A percentile compares a stretch with the other conserved stretches of the same genome.
Conservation (phyloP, 2,797 vertebrate species). For the Trachurus trachurus region DNA sequence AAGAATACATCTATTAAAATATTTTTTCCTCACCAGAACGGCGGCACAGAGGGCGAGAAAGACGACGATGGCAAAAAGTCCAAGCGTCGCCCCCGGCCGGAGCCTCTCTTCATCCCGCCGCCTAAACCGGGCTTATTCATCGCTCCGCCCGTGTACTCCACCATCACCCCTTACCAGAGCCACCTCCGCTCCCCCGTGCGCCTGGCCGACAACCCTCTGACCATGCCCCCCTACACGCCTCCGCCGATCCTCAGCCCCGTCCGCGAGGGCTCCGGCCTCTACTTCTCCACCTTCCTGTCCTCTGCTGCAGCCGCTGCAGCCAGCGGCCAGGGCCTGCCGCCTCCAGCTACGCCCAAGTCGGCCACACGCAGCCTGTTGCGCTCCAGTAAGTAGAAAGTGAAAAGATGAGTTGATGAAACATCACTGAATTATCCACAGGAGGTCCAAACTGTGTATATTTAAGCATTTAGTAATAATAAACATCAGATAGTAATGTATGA, state of each 20-base stretch:
- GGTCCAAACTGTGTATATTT: background rate
- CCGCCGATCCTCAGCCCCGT: constrained; percentile 98
- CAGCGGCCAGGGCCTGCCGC: constrained; percentile 87
- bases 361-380: constrained; percentile 94
- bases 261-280: constrained; percentile 96
- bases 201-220: constrained; percentile 91
- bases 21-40: constrained; percentile 71
- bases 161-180: constrained; percentile 96
- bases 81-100: constrained; percentile 94
- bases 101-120: constrained; percentile 98
- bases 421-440: background rate
- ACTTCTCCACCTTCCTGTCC: constrained; percentile 97
- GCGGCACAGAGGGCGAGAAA: constrained; percentile 74
- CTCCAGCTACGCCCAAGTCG: constrained; percentile 94
- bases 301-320: constrained; percentile 83
- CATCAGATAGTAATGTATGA: background rate
- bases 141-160: constrained; percentile 92
- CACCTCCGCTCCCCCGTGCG: constrained; percentile 96
- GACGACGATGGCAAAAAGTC: constrained; percentile 89
- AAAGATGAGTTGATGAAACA: background rate
- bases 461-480: background rate
- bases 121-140: constrained; percentile 95
- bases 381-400: constrained; percentile 89
- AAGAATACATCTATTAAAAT: background rate
- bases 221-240: constrained; percentile 96